Base-by-base conservation (phyloP, 2,797 vertebrate species). In the Sternarchorhynchus goeldii region DNA sequence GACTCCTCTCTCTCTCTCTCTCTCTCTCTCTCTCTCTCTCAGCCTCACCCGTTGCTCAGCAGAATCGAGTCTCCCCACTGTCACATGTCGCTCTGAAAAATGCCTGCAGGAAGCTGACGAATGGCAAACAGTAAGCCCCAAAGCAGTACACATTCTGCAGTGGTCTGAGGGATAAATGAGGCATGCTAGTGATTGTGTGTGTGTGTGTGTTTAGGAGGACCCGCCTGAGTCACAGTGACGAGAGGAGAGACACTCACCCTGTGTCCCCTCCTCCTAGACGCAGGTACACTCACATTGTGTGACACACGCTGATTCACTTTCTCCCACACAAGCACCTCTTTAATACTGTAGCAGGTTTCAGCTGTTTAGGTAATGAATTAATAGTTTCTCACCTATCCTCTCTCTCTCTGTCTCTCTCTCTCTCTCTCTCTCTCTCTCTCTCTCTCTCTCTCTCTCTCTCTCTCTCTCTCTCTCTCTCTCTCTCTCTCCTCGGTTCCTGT, bases 11-110 rank as follows among this genome's bases (percentile, higher is more conserved):
- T 14, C 0, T 3, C 18, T 39, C 3, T 4, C 10, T 50, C 41
- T 36, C 8, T 41, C 58, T 74, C 31, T 55, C 39, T 14, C 0
- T 3, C 18, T 39, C 3, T 4, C 10, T 50, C 41, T 36, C 8
- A 81, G 74, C 34, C 12, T 71, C 79, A 41, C 94, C 95, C 56
- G 92, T 91, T 81, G 93, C 91, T 57, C 94, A 92, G 82, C 89
- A 88, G 34, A 90, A 75, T 39, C 93, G 92, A 78, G 82, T 89
- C 50, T 94, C 93, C 0, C 93, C 93, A 0, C 82, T 92, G 0
- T 88, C 93, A 6, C 84, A 87, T 39, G 88, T 92, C 77, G 90
- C 87, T 14, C 85, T 94, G 73, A 95, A 93, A 84, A 94, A 88
- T 0, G 75, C 85, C 12, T 92, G 93, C 84, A 90, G 93, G 80